These are phyloP conservation scores for Sus cebifrons DNA, from an alignment of 2,797 vertebrate species.

Conservation along the genomic window DNA sequence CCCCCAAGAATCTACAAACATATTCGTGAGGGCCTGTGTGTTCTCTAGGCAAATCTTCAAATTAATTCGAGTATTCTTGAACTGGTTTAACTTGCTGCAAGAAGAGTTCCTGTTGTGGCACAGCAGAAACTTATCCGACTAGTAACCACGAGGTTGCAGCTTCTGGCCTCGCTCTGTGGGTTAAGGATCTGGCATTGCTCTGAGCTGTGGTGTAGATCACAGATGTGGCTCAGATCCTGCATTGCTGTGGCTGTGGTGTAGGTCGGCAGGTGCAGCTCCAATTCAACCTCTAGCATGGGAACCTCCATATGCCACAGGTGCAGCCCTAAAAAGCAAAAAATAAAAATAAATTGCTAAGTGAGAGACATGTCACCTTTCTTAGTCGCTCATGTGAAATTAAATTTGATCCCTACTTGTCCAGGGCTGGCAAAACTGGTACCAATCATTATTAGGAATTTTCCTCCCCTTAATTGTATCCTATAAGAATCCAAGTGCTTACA, in stretches of 20 bases:
- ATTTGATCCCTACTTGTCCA: slow-evolving; percentile 46
- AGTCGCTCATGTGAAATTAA: slow-evolving; percentile 66
- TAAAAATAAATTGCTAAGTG: neutral
- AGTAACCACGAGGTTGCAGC: too few relatives aligned
- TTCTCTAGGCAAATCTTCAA: slow-evolving; percentile 62
- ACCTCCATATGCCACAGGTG: too few relatives aligned
- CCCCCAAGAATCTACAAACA: slow-evolving; percentile 18
- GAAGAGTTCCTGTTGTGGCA: too few relatives aligned
- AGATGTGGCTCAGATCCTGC: too few relatives aligned
- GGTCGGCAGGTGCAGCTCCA: too few relatives aligned
- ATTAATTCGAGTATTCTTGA: slow-evolving; percentile 57
- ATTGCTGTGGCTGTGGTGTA: too few relatives aligned
- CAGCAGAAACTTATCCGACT: too few relatives aligned
- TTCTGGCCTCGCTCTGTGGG: too few relatives aligned
- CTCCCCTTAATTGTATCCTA: slow-evolving; percentile 15
- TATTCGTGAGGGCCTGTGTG: slow-evolving; percentile 43
- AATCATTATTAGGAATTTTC: neutral
- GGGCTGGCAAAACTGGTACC: slow-evolving; percentile 32
- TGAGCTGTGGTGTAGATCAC: too few relatives aligned
- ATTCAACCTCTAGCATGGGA: too few relatives aligned
- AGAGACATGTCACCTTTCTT: slow-evolving; percentile 54
- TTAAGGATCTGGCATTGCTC: too few relatives aligned
- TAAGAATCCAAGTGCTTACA: neutral
- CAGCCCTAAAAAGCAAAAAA: too few relatives aligned
- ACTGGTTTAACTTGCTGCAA: neutral